Percentiles rank a stretch among this genome's conserved stretches.
Evolutionary conservation across 2,888 invertebrate species (phyloP).

Genomic region (Polyploca ridens): DNA sequence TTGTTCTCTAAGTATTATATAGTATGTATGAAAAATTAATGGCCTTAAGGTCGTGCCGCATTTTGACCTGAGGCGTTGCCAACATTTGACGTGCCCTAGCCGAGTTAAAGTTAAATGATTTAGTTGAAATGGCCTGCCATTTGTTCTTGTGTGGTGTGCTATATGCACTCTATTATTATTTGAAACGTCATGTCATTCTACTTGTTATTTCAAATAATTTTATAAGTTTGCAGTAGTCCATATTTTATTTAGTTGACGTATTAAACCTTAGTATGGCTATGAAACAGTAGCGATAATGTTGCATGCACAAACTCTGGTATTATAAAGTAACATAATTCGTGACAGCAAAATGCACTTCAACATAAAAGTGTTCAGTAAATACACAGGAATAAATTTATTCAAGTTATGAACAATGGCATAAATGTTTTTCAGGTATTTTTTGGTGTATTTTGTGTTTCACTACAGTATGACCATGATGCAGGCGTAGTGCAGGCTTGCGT

Average conservation of each 20-base stretch:
- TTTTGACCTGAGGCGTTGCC: slow-evolving; percentile 28
- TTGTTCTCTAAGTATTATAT: slow-evolving; percentile 32
- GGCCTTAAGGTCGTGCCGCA: slow-evolving; percentile 26
- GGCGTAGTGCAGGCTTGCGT: too few relatives aligned
- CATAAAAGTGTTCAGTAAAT: too few relatives aligned
- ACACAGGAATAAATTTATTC: too few relatives aligned
- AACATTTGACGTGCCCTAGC: slow-evolving; percentile 16
- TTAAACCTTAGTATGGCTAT: not conserved
- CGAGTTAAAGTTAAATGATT: slow-evolving; percentile 18
- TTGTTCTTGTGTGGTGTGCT: not conserved
- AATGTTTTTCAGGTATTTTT: too few relatives aligned
- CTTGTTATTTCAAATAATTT: not conserved
- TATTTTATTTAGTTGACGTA: too few relatives aligned
- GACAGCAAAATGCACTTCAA: too few relatives aligned
- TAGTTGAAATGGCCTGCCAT: slow-evolving; percentile 8
- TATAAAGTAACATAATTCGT: too few relatives aligned
- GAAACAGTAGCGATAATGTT: too few relatives aligned
- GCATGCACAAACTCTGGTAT: too few relatives aligned
- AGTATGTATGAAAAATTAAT: slow-evolving; percentile 29
- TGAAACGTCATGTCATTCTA: not conserved
- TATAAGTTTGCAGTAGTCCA: too few relatives aligned
- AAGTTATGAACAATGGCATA: too few relatives aligned
- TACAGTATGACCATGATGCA: too few relatives aligned
- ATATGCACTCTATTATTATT: not conserved
- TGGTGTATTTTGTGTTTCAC: not conserved